Conservation (phyloP, 2,888 invertebrate genomes). For the Trachelus troglodyta region DNA sequence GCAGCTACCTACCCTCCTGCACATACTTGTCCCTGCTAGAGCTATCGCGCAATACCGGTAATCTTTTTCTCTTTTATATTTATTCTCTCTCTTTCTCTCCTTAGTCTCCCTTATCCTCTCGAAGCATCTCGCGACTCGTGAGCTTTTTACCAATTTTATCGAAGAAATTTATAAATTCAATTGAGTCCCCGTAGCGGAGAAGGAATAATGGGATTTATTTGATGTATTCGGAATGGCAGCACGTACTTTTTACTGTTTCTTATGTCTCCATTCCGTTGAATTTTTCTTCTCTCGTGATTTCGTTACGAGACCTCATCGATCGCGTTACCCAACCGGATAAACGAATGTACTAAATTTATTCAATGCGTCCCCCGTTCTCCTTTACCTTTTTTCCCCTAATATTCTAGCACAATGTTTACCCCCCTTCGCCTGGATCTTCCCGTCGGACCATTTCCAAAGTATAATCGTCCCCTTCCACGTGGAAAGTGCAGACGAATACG, state of each 20-base stretch:
- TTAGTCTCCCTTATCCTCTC: neutral
- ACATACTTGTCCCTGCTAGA: neutral
- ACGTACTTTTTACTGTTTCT: neutral
- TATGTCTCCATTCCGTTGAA: neutral
- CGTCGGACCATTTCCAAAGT: neutral
- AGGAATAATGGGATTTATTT: neutral
- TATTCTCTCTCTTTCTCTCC: neutral
- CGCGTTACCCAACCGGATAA: neutral
- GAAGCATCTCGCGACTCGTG: neutral
- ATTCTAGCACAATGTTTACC: neutral
- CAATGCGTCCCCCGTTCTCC: neutral
- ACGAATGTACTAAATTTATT: neutral
- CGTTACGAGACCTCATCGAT: neutral
- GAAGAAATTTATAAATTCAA: neutral
- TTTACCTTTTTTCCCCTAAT: neutral
- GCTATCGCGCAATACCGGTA: neutral
- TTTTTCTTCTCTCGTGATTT: neutral
- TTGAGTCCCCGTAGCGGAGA: neutral
- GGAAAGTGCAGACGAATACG: neutral
- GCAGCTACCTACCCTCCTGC: neutral
- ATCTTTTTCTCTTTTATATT: neutral
- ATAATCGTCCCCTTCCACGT: neutral
- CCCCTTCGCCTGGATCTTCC: neutral
- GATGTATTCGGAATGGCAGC: neutral
- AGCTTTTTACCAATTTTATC: neutral